phyloP scores from a whole-genome alignment of 2,797 vertebrate genomes.

The Numenius phaeopus region DNA sequence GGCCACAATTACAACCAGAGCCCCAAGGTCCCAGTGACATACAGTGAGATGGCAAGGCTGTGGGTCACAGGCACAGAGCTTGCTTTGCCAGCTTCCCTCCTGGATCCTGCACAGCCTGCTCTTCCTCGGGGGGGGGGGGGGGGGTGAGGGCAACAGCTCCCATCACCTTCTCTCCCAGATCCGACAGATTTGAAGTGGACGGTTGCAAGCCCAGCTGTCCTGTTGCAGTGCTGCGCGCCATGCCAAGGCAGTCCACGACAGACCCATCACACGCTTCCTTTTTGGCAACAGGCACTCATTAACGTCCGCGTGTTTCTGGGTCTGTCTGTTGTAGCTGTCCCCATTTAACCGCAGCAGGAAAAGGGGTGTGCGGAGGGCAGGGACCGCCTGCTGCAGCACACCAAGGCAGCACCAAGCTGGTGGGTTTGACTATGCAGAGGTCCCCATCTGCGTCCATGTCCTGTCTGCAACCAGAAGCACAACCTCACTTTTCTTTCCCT shows the following conservation, averaged over 20 bases:
- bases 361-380: background rate
- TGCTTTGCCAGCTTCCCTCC: background rate
- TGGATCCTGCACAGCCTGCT: background rate
- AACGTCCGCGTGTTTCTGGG: background rate
- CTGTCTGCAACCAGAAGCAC: background rate
- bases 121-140: background rate
- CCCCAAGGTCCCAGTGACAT: background rate
- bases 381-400: background rate
- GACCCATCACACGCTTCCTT: constrained; percentile 8
- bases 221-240: rapidly evolving
- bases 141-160: background rate
- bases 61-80: background rate
- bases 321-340: background rate
- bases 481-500: background rate
- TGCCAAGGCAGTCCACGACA: background rate
- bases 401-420: background rate
- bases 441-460: rapidly evolving
- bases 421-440: rapidly evolving
- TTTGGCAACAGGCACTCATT: background rate
- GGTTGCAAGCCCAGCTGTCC: background rate
- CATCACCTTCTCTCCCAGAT: background rate
- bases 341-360: background rate
- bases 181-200: rapidly evolving
- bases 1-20: background rate
- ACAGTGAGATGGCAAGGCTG: background rate